Conservation (phyloP, 2,888 invertebrate species). For the Polydrusus cervinus region DNA sequence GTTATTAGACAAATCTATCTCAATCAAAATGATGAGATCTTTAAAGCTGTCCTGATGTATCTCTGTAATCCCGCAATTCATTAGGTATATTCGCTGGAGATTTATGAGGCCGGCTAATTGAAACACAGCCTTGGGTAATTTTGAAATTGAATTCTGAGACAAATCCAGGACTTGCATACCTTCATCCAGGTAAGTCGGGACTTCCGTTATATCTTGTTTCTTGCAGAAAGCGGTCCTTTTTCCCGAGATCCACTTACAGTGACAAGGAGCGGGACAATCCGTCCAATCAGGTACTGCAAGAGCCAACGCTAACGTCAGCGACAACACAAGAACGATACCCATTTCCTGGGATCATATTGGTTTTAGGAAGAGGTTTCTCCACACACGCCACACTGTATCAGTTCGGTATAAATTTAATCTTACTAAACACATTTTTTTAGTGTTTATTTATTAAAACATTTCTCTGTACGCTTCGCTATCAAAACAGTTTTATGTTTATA, state of each 20-base stretch:
- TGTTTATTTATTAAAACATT: slow-evolving; percentile 31
- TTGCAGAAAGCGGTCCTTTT: slow-evolving; percentile 92
- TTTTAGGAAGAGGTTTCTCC: slow-evolving; percentile 38
- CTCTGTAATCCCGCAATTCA: slow-evolving; percentile 83
- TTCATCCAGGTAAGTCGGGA: slow-evolving; percentile 81
- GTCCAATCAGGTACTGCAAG: slow-evolving; percentile 85
- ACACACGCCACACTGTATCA: slow-evolving; percentile 35
- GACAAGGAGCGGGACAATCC: slow-evolving; percentile 89
- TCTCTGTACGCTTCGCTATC: not conserved
- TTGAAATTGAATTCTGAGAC: slow-evolving; percentile 85
- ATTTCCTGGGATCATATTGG: slow-evolving; percentile 60
- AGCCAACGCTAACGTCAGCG: slow-evolving; percentile 70
- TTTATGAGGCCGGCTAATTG: slow-evolving; percentile 86
- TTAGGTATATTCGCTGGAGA: slow-evolving; percentile 87
- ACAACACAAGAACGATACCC: slow-evolving; percentile 68
- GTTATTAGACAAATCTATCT: slow-evolving; percentile 91
- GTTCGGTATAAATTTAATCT: slow-evolving; percentile 38
- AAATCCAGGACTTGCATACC: slow-evolving; percentile 91
- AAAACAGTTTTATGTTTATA: slow-evolving; percentile 20
- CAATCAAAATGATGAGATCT: slow-evolving; percentile 88
- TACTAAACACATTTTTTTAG: slow-evolving; percentile 36
- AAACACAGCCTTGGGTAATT: slow-evolving; percentile 85
- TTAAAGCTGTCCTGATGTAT: slow-evolving; percentile 90
- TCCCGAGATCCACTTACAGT: slow-evolving; percentile 94
- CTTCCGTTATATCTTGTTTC: slow-evolving; percentile 84